Percentiles rank a stretch among this genome's conserved stretches.
Evolutionary conservation across 2,797 vertebrate genomes (phyloP).

Genomic region (Oreochromis mossambicus): DNA sequence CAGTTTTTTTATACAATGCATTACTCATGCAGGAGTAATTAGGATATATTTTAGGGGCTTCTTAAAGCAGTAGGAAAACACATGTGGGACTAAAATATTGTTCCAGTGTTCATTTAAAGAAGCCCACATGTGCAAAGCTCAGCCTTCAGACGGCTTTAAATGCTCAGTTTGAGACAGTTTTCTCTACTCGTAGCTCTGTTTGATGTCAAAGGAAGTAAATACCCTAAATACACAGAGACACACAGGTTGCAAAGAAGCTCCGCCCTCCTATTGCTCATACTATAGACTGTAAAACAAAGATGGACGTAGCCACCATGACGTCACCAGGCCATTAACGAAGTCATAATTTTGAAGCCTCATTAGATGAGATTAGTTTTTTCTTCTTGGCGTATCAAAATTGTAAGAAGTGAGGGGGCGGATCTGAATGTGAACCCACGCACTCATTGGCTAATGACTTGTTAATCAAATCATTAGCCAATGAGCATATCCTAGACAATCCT

Average conservation of each 20-base stretch:
- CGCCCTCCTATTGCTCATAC: not conserved
- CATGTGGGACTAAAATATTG: not conserved
- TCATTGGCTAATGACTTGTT: not conserved
- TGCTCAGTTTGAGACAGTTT: not conserved
- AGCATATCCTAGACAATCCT: not conserved
- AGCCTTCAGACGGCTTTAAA: not conserved
- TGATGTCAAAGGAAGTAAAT: not conserved
- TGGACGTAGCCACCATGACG: not conserved
- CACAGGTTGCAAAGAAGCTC: not conserved
- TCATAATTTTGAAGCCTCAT: not conserved
- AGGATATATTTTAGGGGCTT: not conserved
- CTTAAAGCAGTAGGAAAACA: not conserved
- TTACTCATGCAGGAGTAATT: not conserved
- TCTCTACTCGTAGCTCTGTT: not conserved
- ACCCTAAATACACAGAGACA: not conserved
- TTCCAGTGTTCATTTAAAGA: not conserved
- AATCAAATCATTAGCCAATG: not conserved
- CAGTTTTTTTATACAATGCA: not conserved
- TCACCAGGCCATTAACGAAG: not conserved
- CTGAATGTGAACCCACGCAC: not conserved
- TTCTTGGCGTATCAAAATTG: not conserved
- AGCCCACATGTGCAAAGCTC: not conserved
- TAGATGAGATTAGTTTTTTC: not conserved
- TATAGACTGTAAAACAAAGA: not conserved
- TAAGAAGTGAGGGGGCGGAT: not conserved